Percentiles rank a stretch among this genome's conserved stretches.
Evolutionary conservation across 2,888 invertebrate species (phyloP).

Genomic region (Chrysomela aeneicollis): DNA sequence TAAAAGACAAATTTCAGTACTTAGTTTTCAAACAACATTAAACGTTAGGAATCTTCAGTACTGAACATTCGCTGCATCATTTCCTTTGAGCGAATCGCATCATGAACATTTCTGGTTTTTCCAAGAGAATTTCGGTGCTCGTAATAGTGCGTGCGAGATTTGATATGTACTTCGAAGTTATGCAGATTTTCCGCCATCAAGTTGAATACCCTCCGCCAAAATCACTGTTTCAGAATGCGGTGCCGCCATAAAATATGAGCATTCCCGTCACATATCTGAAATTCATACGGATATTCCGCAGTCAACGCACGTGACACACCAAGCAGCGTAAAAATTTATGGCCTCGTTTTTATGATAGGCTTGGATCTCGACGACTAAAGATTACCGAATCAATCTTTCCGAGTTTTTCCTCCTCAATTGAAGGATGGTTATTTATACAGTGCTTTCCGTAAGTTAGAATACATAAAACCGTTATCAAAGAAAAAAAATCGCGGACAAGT

Average conservation of each 20-base stretch:
- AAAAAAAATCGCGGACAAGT: too few species aligned
- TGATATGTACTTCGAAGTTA: not conserved
- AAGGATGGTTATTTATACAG: constrained; percentile 13
- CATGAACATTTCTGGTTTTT: too few species aligned
- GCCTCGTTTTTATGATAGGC: constrained; percentile 44
- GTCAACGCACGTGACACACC: constrained; percentile 44
- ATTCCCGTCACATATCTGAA: constrained; percentile 31
- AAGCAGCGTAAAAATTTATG: constrained; percentile 54
- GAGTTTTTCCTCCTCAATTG: constrained; percentile 40
- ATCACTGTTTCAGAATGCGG: constrained; percentile 4
- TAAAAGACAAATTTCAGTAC: too few species aligned
- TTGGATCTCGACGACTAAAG: constrained; percentile 36
- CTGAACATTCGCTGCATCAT: too few species aligned
- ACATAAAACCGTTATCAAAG: too few species aligned
- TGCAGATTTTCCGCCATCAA: not conserved
- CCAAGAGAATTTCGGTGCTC: too few species aligned
- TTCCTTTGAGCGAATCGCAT: too few species aligned
- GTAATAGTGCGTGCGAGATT: too few species aligned
- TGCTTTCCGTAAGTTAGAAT: too few species aligned
- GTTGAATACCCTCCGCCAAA: not conserved
- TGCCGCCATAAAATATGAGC: constrained; percentile 16
- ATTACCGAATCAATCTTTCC: constrained; percentile 43
- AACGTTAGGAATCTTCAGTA: too few species aligned
- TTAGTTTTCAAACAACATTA: too few species aligned
- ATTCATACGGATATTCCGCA: constrained; percentile 49